Evolutionary conservation across 2,888 invertebrate species (phyloP), one percentile per base, ranked within the genome.

Genomic region (Caenorhabditis sp.): DNA sequence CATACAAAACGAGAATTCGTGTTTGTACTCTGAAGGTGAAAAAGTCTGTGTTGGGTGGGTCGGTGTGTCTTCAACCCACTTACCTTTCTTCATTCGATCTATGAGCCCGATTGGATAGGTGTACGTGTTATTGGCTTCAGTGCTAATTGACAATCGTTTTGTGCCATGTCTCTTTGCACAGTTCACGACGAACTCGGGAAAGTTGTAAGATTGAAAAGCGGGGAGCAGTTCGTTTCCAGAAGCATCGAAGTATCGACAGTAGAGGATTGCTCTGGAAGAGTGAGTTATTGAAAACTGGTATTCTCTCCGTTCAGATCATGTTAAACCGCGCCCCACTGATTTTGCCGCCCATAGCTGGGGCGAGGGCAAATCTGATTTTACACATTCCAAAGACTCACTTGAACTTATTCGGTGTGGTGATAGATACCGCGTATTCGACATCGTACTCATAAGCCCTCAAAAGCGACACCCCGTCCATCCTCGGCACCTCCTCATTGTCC

Each of bases 1-100:
- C 72, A 81, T 76, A 28, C 80, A 81, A 20, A 81, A 69, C 4
- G 76, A 70, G 4, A 81, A 58, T 22, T 76, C 70, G 32, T 76
- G 69, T 56, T 71, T 72, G 53, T 79, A 69, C 15, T 50, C 78
- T 70, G 40, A 40, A 62, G 35, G 32, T n/a, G 9, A 20, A 47
- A 24, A 18, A 32, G 20, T n/a, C n/a, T n/a, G n/a, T n/a, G n/a
- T n/a, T n/a, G n/a, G n/a, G n/a, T n/a, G n/a, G n/a, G n/a, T n/a
- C n/a, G n/a, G 40, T 40, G 9, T 40, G 9, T 32, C 32, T 32
- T 9, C 32, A 6, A 9, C 32, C 32, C 32, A 50, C 22, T 32
- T 15, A 79, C 79, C 70, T 60, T 56, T 58, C n/a, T 51, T 22
- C 26, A 20, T 71, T 53, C 79, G 15, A 37, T 79, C 65, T 18